Base-by-base conservation (phyloP, 2,113 vertebrate species). In the Bostrychus sinensis region DNA sequence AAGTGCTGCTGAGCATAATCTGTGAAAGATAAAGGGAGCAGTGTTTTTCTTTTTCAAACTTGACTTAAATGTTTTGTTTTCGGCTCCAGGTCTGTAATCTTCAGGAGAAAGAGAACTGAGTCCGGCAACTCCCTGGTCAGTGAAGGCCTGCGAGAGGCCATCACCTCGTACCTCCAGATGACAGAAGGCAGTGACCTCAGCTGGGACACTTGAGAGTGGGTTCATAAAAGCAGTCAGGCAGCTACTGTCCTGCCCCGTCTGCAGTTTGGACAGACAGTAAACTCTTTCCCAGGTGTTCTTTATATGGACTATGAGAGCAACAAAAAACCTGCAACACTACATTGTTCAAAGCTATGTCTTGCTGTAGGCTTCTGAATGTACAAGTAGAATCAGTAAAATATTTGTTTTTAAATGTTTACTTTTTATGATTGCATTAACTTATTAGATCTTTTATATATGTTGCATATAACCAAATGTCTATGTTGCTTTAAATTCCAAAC, bases 131-230 rank as follows among this genome's bases (percentile, higher is more conserved):
- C 87, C n/a, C 89, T 92, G 62, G 81, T 95, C 79, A 97, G 95
- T 2, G 92, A 92, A 48, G 94, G 95, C 1, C 89, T 95, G 62
- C 86, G 92, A 56, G 94, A 96, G 50, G 89, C 95, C 78, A 88
- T 96, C 70, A 92, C 70, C 84, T 94, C 95, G 51, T 96, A 96
- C 75, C 85, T 95, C 64, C 92, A 91, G 28, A 85, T 96, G 86
- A 92, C 94, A 0, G 87, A 87, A 0, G 36, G 8, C 0, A 12
- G 3, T 3, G 56, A 79, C 0, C 32, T 84, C 41, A 56, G 72
- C 84, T 84, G 75, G 80, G 86, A 82, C 16, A 45, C 78, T 25
- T 84, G 72, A 84, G 26, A 23, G 30, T n/a, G 20, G 45, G 26
- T 32, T 3, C 53, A 57, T 2, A 20, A 22, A 46, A 4, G 1